Base-by-base conservation (phyloP, 2,797 vertebrate genomes). In the Channallabes apus region DNA sequence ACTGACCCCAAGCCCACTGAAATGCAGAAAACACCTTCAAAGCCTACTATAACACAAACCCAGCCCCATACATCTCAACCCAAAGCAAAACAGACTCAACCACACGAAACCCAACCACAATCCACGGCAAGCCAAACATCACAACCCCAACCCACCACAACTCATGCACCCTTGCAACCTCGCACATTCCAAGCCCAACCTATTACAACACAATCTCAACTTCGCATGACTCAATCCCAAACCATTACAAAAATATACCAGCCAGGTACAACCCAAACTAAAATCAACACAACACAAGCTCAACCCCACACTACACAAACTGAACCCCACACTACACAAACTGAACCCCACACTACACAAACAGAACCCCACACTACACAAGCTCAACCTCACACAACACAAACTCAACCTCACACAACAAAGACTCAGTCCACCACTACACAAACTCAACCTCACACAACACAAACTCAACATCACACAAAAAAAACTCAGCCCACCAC, bases 281-380 rank as follows among this genome's bases (percentile, higher is more conserved):
- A 77, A 62, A 12, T 29, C 24, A 14, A 29, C 75, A 24, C 15
- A 32, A 61, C 22, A 22, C 83, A 58, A 83, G 6, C 7, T n/a
- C 27, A 75, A 11, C 51, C 38, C 38, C 18, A 83, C 17, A 56
- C 54, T 27, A 27, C 2, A 15, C 75, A 69, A 29, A 2, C 54
- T 3, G 65, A 85, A 62, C 11, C 15, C 1, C 17, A 82, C 11
- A 17, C n/a, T 18, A 84, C 11, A 17, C n/a, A 78, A 61, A 15
- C 9, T 11, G 85, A 91, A 84, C 79, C 71, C 3, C 83, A 78
- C 18, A 6, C 27, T 81, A 29, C 27, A 51, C 0, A 4, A 80
- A 56, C 15, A 29, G 11, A 12, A 0, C 46, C 46, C 46, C 12
- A 2, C 20, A 62, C 8, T 6, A 75, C 61, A 84, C 38, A 79